phyloP scores from a whole-genome alignment of 2,797 vertebrate species.

The Crax fasciolata region DNA sequence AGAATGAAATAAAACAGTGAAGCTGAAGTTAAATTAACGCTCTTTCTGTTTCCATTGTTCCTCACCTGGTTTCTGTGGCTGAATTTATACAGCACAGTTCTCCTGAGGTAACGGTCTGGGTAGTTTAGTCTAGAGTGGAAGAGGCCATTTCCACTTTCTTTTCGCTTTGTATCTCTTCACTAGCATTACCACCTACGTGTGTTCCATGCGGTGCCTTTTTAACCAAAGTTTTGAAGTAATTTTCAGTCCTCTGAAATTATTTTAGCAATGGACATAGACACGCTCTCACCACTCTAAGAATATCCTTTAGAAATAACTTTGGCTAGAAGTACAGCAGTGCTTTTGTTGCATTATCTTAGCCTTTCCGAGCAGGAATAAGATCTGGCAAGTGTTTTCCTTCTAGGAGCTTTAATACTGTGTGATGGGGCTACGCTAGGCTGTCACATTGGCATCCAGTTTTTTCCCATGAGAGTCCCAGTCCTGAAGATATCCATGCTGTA shows the following conservation, averaged over 20 bases:
- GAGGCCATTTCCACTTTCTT: conserved; percentile 44
- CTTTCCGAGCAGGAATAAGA: background rate
- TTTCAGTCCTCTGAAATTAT: background rate
- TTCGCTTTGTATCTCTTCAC: background rate
- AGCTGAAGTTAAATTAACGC: conserved; percentile 76
- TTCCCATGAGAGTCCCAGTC: background rate
- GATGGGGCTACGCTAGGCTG: background rate
- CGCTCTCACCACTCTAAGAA: background rate
- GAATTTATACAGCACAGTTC: conserved; percentile 58
- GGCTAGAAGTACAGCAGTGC: background rate
- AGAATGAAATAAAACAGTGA: conserved; percentile 73
- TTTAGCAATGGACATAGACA: background rate
- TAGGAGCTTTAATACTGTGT: background rate
- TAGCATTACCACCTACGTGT: background rate
- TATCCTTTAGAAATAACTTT: background rate
- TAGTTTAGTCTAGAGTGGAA: conserved; percentile 62
- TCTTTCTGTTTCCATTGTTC: conserved; percentile 48
- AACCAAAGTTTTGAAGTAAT: background rate
- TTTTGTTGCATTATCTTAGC: background rate
- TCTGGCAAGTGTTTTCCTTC: background rate
- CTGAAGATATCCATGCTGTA: accelerated
- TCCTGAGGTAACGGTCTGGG: conserved; percentile 47
- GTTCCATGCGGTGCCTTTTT: background rate
- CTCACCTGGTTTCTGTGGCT: conserved; percentile 59
- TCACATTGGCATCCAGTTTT: background rate